Base-by-base conservation (phyloP, 1,140 invertebrate species). In the Euwallacea fornicatus region DNA sequence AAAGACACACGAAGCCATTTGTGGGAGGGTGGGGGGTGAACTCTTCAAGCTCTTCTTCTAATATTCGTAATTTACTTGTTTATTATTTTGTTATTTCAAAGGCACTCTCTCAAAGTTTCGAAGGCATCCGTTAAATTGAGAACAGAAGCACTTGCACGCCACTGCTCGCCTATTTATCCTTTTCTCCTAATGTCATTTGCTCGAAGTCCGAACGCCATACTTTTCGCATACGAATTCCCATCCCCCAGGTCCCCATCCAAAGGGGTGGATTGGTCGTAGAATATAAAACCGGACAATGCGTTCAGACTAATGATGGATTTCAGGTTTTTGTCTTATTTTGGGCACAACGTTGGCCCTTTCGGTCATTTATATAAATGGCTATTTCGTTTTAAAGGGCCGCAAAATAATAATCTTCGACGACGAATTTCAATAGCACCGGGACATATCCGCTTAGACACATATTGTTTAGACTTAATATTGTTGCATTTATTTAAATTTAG, bases 131-230 rank as follows among this genome's bases (percentile, higher is more conserved):
- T 1, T 33, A 33, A 33, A 33, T 33, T 33, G 1, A 33, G 21
- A 33, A 33, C 16, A 21, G 54, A 56, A 56, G 16, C 8, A 21
- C 16, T 10, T 50, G 54, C 4, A 54, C 69, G 61, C 69, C 62
- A 65, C 69, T 71, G 69, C 6, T n/a, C 21, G 44, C 69, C 69
- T 58, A 71, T 71, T 71, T 71, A 71, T 71, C 69, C 69, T 63
- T 71, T 71, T 71, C 69, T 71, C 69, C 44, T 71, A 65, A 71
- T 71, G 69, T 71, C 69, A 71, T 71, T 71, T 71, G 61, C 65
- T 71, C 69, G 61, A 71, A 71, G 54, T 58, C 69, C 62, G 61
- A 64, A 42, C 69, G 67, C 67, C 67, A 69, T 63, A 69, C 59
- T 69, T 63, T 63, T 63, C 69, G 60, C 69, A 59, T 63, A 63